phyloP scores from a whole-genome alignment of 2,888 invertebrate species.

The Limnephilus marmoratus region DNA sequence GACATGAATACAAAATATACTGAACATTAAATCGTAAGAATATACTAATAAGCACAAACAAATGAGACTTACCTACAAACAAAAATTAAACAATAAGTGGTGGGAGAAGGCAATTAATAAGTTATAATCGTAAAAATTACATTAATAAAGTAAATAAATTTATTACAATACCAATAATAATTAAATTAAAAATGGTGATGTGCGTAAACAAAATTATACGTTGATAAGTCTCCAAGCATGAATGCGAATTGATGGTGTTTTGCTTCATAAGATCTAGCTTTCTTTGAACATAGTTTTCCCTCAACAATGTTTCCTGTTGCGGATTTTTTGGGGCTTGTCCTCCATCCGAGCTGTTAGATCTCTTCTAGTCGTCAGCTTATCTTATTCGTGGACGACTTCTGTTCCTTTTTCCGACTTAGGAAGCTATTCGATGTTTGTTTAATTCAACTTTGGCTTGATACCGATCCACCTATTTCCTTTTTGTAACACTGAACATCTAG shows the following conservation, averaged over 20 bases:
- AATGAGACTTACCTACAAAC: too few relatives aligned
- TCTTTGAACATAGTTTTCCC: neutral
- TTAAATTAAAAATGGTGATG: too few relatives aligned
- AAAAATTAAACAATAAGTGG: too few relatives aligned
- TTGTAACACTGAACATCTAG: neutral
- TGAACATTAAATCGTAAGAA: too few relatives aligned
- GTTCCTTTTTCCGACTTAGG: neutral
- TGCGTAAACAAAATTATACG: too few relatives aligned
- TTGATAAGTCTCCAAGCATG: too few relatives aligned
- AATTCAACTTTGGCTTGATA: neutral
- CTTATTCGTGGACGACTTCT: neutral
- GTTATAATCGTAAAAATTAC: too few relatives aligned
- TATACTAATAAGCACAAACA: too few relatives aligned
- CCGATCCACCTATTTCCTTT: neutral
- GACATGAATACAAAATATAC: too few relatives aligned
- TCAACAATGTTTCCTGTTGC: neutral
- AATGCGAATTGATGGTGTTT: neutral
- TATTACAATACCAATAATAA: too few relatives aligned
- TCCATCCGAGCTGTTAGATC: neutral
- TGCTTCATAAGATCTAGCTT: neutral
- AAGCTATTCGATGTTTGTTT: neutral
- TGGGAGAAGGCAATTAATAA: too few relatives aligned
- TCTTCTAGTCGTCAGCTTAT: neutral
- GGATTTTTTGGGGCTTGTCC: neutral
- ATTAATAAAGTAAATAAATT: too few relatives aligned